Percentiles rank a stretch among this genome's conserved stretches.
Evolutionary conservation across 2,113 vertebrate species (phyloP).

Genomic region (Opisthocomus hoazin): DNA sequence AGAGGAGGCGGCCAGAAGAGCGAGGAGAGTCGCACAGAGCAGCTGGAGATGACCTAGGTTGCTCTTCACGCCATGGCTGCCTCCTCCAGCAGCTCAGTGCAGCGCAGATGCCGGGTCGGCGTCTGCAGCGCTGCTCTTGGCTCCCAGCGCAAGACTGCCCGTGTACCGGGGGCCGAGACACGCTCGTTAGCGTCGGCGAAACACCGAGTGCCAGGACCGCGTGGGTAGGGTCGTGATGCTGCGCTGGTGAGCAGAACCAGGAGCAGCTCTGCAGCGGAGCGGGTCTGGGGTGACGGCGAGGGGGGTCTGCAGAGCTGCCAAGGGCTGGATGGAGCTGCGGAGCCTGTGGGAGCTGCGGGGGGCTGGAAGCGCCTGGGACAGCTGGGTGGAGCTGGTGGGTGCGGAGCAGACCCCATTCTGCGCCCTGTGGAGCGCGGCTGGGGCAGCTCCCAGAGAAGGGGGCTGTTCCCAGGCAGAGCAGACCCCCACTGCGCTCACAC

Average conservation of each 20-base stretch:
- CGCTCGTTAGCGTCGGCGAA: rapidly evolving
- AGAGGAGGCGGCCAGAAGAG: neutral
- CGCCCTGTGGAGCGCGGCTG: neutral
- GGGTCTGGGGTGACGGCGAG: neutral
- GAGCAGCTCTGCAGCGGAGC: neutral
- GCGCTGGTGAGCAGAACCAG: neutral
- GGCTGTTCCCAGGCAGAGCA: neutral
- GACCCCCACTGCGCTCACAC: neutral
- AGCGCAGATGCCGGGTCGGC: neutral
- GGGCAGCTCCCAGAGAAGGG: neutral
- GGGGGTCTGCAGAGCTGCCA: rapidly evolving
- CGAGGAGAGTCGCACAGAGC: neutral
- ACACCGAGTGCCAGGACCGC: neutral
- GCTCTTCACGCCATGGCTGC: neutral
- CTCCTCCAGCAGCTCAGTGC: neutral
- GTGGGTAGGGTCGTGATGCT: neutral
- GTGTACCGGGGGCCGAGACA: neutral
- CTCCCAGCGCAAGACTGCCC: neutral
- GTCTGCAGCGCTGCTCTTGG: neutral
- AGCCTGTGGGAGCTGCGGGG: neutral
- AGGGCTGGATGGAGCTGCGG: neutral
- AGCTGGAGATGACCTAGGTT: neutral
- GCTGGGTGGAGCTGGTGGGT: rapidly evolving
- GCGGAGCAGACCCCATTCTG: too few relatives aligned
- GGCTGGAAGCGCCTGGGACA: neutral